Conservation (phyloP, 2,888 invertebrate species). For the Plemyria rubiginata region DNA sequence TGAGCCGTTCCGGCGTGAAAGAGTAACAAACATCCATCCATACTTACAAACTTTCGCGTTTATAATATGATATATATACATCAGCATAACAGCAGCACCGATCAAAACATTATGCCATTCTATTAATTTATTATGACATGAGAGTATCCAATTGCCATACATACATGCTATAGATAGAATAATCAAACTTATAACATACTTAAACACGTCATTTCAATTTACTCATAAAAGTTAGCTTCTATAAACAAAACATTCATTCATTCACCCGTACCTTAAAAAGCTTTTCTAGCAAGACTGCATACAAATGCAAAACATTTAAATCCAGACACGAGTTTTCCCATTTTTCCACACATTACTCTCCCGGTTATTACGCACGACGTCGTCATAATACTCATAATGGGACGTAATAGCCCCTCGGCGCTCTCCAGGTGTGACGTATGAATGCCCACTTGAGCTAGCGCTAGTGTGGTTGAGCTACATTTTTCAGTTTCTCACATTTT, state of each 20-base stretch:
- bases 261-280: background rate
- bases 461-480: slow-evolving; percentile 47
- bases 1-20: too few relatives aligned
- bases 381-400: slow-evolving; percentile 54
- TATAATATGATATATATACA: too few relatives aligned
- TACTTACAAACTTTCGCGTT: too few relatives aligned
- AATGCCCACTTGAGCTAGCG: slow-evolving; percentile 55
- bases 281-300: slow-evolving; percentile 3
- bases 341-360: slow-evolving; percentile 60
- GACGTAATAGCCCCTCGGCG: slow-evolving; percentile 56
- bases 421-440: slow-evolving; percentile 59
- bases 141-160: too few relatives aligned
- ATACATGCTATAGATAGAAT: too few relatives aligned
- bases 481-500: slow-evolving; percentile 22
- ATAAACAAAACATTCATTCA: background rate
- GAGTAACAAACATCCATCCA: too few relatives aligned
- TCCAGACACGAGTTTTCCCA: slow-evolving; percentile 23
- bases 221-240: background rate
- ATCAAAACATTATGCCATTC: too few relatives aligned
- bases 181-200: too few relatives aligned
- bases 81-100: too few relatives aligned
- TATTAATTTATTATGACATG: too few relatives aligned
- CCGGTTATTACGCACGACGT: slow-evolving; percentile 52
- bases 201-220: background rate
- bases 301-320: slow-evolving; percentile 34